Base-by-base conservation (phyloP, 2,113 vertebrate genomes). In the Pygoscelis adeliae region DNA sequence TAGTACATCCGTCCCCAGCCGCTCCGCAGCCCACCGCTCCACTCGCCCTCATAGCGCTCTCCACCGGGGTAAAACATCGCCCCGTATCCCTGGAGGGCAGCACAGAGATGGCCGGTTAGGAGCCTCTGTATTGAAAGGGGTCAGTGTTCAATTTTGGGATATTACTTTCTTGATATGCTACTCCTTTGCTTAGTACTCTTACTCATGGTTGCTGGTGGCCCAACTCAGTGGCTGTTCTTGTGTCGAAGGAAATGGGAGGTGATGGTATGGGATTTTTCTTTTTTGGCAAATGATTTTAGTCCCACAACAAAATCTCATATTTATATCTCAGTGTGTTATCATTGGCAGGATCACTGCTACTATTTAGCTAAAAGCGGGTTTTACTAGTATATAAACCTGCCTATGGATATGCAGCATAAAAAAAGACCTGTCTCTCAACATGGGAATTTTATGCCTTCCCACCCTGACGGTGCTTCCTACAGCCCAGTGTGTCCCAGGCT, bases 1-100 rank as follows among this genome's bases (percentile, higher is more conserved):
- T 99, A 98, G 91, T 97, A 97, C 98, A 99, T 99, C 73, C 97
- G 98, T 47, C 99, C 99, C 99, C 99, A 99, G 87, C 99, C 99
- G 5, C 97, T 97, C 23, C 99, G 97, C 72, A 97, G 70, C 74
- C 98, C 98, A 11, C 70, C 9, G 16, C 85, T 95, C 99, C 99
- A 99, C 86, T 99, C 98, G 2, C 99, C 99, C 65, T 99, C 99
- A 10, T 99, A 99, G 81, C 94, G 92, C 10, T 98, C 97, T 10
- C 93, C 93, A 9, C 91, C 66, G 7, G 96, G 94, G 90, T 98
- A 99, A 83, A 98, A 98, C 59, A 88, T 98, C 2, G 86, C 94
- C 27, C 99, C 99, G 5, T 97, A 98, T 5, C 99, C 99, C 99
- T 99, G 94, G 25, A 72, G 2, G 15, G 58, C 74, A 66, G 62